Conservation (phyloP, 1,140 invertebrate species). For the Gryon sp. region DNA sequence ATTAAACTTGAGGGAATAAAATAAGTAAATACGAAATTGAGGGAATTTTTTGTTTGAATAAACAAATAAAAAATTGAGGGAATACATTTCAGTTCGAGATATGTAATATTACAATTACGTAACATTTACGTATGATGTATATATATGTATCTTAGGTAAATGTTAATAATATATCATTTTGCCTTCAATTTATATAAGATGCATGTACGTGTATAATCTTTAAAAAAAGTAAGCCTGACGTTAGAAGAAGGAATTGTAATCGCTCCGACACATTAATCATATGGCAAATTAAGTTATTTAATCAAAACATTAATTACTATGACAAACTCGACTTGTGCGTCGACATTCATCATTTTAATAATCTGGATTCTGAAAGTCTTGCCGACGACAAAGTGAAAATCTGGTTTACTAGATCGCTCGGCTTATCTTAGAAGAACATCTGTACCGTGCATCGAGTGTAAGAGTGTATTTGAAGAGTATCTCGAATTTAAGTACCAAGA, state of each 20-base stretch:
- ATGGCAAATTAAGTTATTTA: conserved; percentile 42
- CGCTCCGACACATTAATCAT: conserved; percentile 6
- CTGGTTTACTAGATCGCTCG: conserved; percentile 16
- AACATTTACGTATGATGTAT: too few species aligned
- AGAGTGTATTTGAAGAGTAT: conserved; percentile 16
- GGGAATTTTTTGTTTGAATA: too few species aligned
- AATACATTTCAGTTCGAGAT: too few species aligned
- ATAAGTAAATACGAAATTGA: too few species aligned
- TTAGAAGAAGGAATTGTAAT: conserved; percentile 8
- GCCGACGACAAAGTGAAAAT: conserved; percentile 10
- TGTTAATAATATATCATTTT: too few species aligned
- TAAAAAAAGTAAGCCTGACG: too few species aligned
- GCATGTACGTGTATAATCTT: too few species aligned
- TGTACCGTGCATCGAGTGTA: background rate
- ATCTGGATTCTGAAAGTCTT: conserved; percentile 4
- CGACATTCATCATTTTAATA: conserved; percentile 33
- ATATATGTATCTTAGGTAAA: too few species aligned
- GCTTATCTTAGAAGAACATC: conserved; percentile 2
- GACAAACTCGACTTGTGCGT: conserved; percentile 17
- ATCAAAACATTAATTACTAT: conserved; percentile 18
- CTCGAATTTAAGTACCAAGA: conserved; percentile 60
- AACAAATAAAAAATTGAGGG: too few species aligned
- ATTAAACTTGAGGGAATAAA: too few species aligned
- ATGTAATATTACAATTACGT: too few species aligned
- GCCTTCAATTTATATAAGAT: too few species aligned